A percentile compares a stretch with the other conserved stretches of the same genome.
phyloP scores from a whole-genome alignment of 2,888 invertebrate species.

The Cremastinae sp. region DNA sequence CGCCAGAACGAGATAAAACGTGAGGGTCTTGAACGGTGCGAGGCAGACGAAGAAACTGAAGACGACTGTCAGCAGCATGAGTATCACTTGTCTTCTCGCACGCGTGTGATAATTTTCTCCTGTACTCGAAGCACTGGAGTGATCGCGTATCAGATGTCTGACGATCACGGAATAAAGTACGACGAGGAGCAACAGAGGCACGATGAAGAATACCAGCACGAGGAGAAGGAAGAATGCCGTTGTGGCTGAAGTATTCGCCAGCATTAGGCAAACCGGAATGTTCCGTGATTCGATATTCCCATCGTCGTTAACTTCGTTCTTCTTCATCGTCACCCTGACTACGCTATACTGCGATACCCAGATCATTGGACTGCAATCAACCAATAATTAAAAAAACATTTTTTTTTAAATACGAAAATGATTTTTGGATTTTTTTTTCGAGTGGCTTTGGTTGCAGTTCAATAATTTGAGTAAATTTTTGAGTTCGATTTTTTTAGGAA shows the following conservation, averaged over 20 bases:
- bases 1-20: conserved; percentile 90
- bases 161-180: conserved; percentile 92
- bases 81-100: conserved; percentile 90
- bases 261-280: conserved; percentile 90
- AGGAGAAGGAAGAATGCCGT: conserved; percentile 88
- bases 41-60: conserved; percentile 93
- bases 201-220: conserved; percentile 89
- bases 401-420: conserved; percentile 3
- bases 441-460: conserved; percentile 66
- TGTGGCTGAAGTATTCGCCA: conserved; percentile 89
- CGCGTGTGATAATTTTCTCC: conserved; percentile 86
- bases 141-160: conserved; percentile 88
- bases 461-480: conserved; percentile 59
- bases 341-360: conserved; percentile 76
- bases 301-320: conserved; percentile 83
- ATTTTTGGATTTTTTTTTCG: conserved; percentile 2
- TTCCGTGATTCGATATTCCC: conserved; percentile 82
- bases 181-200: conserved; percentile 90
- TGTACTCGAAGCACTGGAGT: conserved; percentile 86
- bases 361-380: conserved; percentile 88
- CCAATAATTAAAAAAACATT: conserved; percentile 74
- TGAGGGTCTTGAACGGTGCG: conserved; percentile 91
- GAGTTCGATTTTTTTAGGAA: too few species aligned
- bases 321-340: conserved; percentile 67
- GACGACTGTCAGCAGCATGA: conserved; percentile 93